A percentile compares a stretch with the other conserved stretches of the same genome.
Conservation (phyloP, 2,888 invertebrate species). For the Lapara coniferarum region DNA sequence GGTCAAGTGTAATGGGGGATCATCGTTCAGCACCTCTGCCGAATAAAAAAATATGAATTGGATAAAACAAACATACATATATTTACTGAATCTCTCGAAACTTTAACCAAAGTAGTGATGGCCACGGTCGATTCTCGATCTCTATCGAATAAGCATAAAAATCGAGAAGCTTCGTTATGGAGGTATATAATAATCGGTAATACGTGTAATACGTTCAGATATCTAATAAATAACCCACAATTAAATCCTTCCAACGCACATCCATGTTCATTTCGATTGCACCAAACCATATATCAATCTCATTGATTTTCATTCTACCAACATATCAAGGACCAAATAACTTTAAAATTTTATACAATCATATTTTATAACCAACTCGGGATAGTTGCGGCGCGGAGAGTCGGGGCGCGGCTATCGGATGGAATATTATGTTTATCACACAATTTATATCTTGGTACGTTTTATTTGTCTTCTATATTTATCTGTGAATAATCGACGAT, state of each 20-base stretch:
- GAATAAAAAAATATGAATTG: conserved; percentile 44
- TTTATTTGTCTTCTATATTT: conserved; percentile 9
- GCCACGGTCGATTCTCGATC: conserved; percentile 55
- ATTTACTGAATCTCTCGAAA: conserved; percentile 39
- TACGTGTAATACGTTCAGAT: conserved; percentile 37
- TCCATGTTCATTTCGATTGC: conserved; percentile 49
- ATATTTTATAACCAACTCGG: not conserved
- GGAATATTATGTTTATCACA: conserved; percentile 25
- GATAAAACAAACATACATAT: conserved; percentile 34
- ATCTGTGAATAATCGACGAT: conserved; percentile 22
- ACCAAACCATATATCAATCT: conserved; percentile 43
- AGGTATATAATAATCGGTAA: conserved; percentile 37
- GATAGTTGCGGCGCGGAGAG: conserved; percentile 13
- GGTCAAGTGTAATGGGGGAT: conserved; percentile 9
- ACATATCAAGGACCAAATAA: not conserved
- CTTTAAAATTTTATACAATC: not conserved
- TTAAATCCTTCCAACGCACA: conserved; percentile 38
- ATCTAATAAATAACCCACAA: conserved; percentile 43
- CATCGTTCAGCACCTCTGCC: conserved; percentile 59
- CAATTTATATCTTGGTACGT: conserved; percentile 20
- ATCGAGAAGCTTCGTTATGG: conserved; percentile 37
- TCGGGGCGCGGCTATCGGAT: conserved; percentile 21
- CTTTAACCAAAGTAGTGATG: conserved; percentile 51
- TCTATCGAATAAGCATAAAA: conserved; percentile 37
- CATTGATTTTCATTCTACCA: conserved; percentile 4